Percentiles rank a stretch among this genome's conserved stretches.
Conservation (phyloP, 2,888 invertebrate genomes). For the Cephus nigrinus region DNA sequence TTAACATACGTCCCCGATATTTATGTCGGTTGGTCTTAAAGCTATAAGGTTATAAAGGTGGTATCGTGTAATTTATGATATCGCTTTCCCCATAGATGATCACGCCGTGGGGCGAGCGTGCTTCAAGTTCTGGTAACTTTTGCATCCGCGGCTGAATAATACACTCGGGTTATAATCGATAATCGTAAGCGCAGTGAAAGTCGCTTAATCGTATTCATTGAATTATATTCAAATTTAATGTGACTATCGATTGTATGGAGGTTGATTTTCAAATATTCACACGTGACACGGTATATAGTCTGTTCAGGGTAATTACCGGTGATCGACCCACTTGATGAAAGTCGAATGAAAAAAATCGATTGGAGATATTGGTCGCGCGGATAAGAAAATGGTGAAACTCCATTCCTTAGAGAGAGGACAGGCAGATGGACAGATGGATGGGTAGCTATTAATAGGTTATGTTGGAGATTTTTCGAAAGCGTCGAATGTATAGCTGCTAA, state of each 20-base stretch:
- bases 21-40: constrained; percentile 1
- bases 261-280: background rate
- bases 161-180: background rate
- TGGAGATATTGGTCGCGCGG: too few species aligned
- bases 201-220: background rate
- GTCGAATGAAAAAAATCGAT: constrained; percentile 17
- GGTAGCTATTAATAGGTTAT: background rate
- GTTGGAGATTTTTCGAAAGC: background rate
- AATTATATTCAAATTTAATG: background rate
- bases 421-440: background rate
- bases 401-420: background rate
- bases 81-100: constrained; percentile 2
- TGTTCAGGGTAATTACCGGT: constrained; percentile 12
- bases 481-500: background rate
- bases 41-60: constrained; percentile 7
- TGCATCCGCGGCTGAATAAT: background rate
- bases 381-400: background rate
- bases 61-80: constrained; percentile 5
- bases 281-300: background rate
- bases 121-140: background rate
- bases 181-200: background rate
- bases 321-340: constrained; percentile 18
- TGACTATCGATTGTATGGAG: background rate
- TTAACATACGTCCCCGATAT: background rate
- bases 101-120: constrained; percentile 1